These are phyloP conservation scores for Protodeltote pygarga DNA, from an alignment of 2,888 invertebrate genomes.

Conservation along the genomic window DNA sequence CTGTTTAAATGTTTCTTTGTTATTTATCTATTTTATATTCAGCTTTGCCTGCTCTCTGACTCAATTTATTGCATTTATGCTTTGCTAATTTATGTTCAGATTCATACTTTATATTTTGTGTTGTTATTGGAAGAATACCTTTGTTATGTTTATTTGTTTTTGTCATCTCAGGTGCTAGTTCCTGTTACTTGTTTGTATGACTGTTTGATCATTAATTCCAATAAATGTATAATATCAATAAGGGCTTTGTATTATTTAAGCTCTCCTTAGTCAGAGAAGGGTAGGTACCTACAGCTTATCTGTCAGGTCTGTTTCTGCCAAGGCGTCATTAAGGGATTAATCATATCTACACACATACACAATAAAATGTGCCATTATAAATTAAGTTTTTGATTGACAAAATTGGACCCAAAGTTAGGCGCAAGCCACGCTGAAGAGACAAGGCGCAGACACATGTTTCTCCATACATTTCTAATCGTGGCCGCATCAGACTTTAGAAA, in stretches of 20 bases:
- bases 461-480: no score
- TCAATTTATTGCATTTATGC: constrained; percentile 47
- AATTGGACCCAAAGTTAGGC: no score
- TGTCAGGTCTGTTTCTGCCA: no score
- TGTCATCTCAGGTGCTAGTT: constrained; percentile 57
- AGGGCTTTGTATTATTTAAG: constrained; percentile 3
- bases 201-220: constrained; percentile 46
- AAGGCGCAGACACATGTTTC: no score
- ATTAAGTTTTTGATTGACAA: no score
- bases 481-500: no score
- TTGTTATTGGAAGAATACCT: constrained; percentile 13
- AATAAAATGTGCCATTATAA: no score
- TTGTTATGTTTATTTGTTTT: constrained; percentile 46
- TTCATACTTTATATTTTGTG: constrained; percentile 8
- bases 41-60: constrained; percentile 43
- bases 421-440: no score
- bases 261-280: no score
- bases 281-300: no score
- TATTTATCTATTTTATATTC: constrained; percentile 32
- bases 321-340: no score
- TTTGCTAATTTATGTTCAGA: constrained; percentile 20
- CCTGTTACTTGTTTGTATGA: constrained; percentile 53
- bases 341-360: no score
- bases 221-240: constrained; percentile 28
- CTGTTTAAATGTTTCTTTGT: constrained; percentile 40